Percentiles rank a stretch among this genome's conserved stretches.
phyloP scores from a whole-genome alignment of 2,888 invertebrate genomes.

The Plebejus anna region DNA sequence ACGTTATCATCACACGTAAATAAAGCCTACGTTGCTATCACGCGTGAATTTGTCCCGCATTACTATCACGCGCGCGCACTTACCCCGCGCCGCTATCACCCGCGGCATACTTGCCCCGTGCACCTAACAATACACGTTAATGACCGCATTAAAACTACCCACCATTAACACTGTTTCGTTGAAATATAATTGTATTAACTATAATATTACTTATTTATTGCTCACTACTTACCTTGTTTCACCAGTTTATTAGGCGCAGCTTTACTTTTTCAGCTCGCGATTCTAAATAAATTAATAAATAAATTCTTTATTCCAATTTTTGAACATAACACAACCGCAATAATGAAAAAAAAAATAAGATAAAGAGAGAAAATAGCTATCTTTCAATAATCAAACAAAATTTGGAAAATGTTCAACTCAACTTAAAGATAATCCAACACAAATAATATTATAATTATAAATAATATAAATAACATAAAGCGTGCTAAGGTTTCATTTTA shows the following conservation, averaged over 20 bases:
- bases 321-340: too few species aligned
- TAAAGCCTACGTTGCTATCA: neutral
- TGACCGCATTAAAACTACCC: conserved; percentile 42
- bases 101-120: conserved; percentile 44
- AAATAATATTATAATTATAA: neutral
- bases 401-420: too few species aligned
- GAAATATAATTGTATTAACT: conserved; percentile 5
- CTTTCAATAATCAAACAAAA: too few species aligned
- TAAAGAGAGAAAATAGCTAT: too few species aligned
- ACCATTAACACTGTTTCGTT: conserved; percentile 34
- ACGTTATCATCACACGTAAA: neutral
- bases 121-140: conserved; percentile 73
- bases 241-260: neutral
- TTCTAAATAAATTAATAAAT: neutral
- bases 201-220: neutral
- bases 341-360: too few species aligned
- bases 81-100: conserved; percentile 68
- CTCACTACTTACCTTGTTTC: neutral
- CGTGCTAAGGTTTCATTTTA: neutral
- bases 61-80: conserved; percentile 49
- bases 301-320: too few species aligned
- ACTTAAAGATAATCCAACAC: neutral
- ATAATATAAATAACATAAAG: neutral
- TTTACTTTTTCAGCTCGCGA: neutral
- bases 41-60: neutral